Evolutionary conservation across 2,888 invertebrate species (phyloP).

Genomic region (Drosophila nr. medialis): DNA sequence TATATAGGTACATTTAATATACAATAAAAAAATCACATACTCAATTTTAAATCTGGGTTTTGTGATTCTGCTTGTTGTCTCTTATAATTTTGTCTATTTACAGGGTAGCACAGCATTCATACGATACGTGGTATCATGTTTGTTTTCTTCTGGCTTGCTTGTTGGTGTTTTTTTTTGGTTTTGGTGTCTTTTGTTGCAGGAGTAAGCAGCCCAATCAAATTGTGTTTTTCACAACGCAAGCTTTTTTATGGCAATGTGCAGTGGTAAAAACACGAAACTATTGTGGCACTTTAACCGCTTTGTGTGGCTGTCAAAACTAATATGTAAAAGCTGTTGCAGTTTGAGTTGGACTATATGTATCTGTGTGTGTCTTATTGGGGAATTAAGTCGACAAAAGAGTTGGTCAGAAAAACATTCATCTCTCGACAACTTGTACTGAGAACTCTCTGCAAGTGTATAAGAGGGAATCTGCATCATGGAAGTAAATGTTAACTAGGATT

Average conservation of each 20-base stretch:
- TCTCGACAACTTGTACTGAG: background rate
- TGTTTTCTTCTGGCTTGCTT: background rate
- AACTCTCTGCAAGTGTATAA: background rate
- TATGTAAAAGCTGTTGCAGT: conserved; percentile 25
- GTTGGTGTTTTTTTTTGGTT: background rate
- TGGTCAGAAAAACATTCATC: background rate
- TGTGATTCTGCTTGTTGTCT: background rate
- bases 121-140: background rate
- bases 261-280: conserved; percentile 50
- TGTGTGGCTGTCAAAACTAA: conserved; percentile 18
- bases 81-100: background rate
- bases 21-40: background rate
- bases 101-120: conserved; percentile 34
- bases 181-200: conserved; percentile 11
- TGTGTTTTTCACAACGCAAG: conserved; percentile 31
- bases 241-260: conserved; percentile 26
- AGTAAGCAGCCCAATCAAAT: conserved; percentile 44
- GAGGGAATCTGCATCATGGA: background rate
- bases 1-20: background rate
- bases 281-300: conserved; percentile 34
- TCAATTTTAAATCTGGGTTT: background rate
- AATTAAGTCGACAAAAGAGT: background rate
- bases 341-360: conserved; percentile 15
- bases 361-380: background rate
- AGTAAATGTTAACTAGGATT: no score